phyloP scores from a whole-genome alignment of 2,888 invertebrate species.

The Glaucopsyche alexis region DNA sequence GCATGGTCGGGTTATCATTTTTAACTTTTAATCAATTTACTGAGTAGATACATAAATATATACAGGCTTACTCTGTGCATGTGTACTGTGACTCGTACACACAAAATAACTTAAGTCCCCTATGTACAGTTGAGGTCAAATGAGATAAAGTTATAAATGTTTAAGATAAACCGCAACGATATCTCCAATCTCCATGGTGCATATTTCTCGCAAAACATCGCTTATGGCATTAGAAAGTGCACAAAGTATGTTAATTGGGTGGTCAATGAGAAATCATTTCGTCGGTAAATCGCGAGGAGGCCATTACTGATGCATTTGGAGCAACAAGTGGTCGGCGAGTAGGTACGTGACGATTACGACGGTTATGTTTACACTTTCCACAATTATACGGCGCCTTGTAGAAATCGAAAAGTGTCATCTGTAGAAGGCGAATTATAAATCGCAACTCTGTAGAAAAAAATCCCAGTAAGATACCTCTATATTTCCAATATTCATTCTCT shows the following conservation, averaged over 20 bases:
- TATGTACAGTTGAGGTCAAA: neutral
- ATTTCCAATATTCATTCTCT: too few species aligned
- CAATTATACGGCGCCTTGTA: neutral
- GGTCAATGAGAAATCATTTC: conserved; percentile 55
- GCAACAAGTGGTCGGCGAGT: conserved; percentile 40
- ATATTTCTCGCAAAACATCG: conserved; percentile 31
- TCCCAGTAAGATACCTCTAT: too few species aligned
- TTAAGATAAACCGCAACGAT: neutral
- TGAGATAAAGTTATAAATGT: neutral
- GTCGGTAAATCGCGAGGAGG: conserved; percentile 57
- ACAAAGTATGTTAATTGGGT: conserved; percentile 59
- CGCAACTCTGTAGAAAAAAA: too few species aligned
- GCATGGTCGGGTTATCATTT: too few species aligned
- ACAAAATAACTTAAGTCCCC: neutral
- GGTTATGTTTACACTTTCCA: conserved; percentile 15
- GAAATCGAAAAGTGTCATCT: conserved; percentile 13
- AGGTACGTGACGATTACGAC: conserved; percentile 35
- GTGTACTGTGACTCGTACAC: too few species aligned
- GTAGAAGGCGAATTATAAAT: neutral
- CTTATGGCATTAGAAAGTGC: conserved; percentile 55
- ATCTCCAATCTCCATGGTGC: neutral
- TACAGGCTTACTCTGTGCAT: too few species aligned
- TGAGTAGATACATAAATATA: too few species aligned
- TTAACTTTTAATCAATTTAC: too few species aligned
- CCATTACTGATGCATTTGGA: conserved; percentile 61